These are phyloP conservation scores for Cephus sareptanus DNA, from an alignment of 2,888 invertebrate species.

Conservation along the genomic window DNA sequence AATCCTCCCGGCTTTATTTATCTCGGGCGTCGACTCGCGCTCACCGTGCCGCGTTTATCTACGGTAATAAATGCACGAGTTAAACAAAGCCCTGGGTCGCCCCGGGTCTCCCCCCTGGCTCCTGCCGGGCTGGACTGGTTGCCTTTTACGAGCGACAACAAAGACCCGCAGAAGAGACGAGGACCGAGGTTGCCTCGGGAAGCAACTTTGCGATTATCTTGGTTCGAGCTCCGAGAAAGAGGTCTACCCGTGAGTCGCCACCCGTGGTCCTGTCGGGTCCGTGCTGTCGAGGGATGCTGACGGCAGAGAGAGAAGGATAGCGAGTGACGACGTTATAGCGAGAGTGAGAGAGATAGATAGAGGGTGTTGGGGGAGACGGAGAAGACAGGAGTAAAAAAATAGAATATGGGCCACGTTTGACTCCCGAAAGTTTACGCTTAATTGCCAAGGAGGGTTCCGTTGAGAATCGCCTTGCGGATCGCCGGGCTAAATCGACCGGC, in stretches of 20 bases:
- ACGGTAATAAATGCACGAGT: conserved; percentile 52
- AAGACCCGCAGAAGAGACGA: conserved; percentile 25
- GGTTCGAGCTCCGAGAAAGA: conserved; percentile 12
- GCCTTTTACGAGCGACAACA: conserved; percentile 37
- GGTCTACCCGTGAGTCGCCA: background rate
- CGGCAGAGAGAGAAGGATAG: background rate
- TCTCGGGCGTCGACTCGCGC: conserved; percentile 33
- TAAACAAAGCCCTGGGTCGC: conserved; percentile 40
- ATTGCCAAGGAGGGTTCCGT: background rate
- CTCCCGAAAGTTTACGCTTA: background rate
- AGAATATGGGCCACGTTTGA: background rate
- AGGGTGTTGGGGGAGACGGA: conserved; percentile 10
- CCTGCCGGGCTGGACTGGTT: background rate
- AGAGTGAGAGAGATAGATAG: conserved; percentile 8
- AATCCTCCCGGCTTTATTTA: conserved; percentile 33
- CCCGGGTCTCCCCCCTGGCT: background rate
- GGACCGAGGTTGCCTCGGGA: background rate
- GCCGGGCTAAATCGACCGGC: background rate
- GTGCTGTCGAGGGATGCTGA: background rate
- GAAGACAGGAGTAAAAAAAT: background rate
- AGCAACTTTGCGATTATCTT: conserved; percentile 39
- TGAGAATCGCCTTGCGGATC: background rate
- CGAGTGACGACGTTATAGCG: conserved; percentile 9
- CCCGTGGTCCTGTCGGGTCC: background rate
- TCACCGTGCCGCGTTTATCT: conserved; percentile 45